These are phyloP conservation scores for Belgica antarctica DNA, from an alignment of 2,888 invertebrate genomes.

Conservation along the genomic window DNA sequence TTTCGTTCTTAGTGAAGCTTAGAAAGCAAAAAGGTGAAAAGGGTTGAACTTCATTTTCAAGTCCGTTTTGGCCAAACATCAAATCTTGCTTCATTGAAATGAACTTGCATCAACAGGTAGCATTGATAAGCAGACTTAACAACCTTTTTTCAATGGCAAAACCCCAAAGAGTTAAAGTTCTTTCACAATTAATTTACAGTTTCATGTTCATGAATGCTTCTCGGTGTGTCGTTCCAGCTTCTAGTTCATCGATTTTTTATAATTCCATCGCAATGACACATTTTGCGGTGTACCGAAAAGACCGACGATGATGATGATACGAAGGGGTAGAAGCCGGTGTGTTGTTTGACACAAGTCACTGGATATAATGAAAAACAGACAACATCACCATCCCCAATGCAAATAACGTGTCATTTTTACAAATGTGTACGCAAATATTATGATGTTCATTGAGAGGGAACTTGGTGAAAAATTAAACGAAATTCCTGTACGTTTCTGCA, in stretches of 20 bases:
- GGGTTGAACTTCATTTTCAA: background rate
- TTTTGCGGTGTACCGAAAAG: background rate
- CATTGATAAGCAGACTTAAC: background rate
- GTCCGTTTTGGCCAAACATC: background rate
- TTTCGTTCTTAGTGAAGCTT: background rate
- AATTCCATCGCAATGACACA: background rate
- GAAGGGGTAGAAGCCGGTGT: background rate
- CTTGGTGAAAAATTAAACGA: constrained; percentile 25
- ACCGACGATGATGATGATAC: constrained; percentile 6
- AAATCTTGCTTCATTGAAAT: background rate
- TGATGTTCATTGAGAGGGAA: constrained; percentile 41
- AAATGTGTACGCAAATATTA: constrained; percentile 30
- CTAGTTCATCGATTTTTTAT: background rate
- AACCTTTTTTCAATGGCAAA: background rate
- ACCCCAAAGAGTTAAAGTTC: background rate
- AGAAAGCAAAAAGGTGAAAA: background rate
- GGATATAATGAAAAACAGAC: constrained; percentile 31
- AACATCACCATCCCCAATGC: background rate
- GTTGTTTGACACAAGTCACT: constrained; percentile 34
- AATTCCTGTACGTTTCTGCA: constrained; percentile 30
- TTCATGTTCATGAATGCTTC: background rate
- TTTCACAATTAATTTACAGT: constrained; percentile 5
- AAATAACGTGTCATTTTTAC: constrained; percentile 36
- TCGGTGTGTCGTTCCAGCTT: background rate
- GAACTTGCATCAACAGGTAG: background rate